Conservation (phyloP, 2,113 vertebrate species). For the Cryptoleucopteryx plumbea region DNA sequence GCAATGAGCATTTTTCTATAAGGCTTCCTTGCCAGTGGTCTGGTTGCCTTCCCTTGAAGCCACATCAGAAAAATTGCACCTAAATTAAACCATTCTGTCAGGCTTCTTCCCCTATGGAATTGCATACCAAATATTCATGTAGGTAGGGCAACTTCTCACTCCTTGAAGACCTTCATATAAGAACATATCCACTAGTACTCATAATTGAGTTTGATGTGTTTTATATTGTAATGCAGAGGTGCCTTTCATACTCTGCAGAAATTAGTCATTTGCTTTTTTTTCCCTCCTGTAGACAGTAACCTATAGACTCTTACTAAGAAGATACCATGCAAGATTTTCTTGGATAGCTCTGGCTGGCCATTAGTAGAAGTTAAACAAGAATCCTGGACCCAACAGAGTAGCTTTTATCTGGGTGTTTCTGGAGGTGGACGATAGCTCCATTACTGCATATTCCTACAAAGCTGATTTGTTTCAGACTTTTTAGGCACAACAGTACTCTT, state of each 20-base stretch:
- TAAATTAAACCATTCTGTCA: neutral
- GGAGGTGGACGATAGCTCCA: neutral
- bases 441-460: accelerated
- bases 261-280: neutral
- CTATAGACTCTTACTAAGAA: neutral
- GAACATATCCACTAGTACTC: neutral
- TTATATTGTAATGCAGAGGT: neutral
- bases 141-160: neutral
- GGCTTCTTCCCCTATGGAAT: neutral
- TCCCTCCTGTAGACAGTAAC: neutral
- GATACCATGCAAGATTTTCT: neutral
- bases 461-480: neutral
- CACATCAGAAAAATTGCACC: neutral
- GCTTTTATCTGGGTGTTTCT: neutral
- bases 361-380: neutral
- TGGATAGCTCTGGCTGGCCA: neutral
- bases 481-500: neutral
- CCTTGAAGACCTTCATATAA: neutral
- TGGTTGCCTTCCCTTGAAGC: neutral
- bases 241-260: neutral
- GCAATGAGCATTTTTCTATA: neutral
- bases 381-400: neutral
- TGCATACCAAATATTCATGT: neutral
- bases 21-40: neutral
- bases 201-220: neutral